A percentile compares a stretch with the other conserved stretches of the same genome.
Conservation (phyloP, 2,797 vertebrate species). For the Kryptopterus vitreolus region DNA sequence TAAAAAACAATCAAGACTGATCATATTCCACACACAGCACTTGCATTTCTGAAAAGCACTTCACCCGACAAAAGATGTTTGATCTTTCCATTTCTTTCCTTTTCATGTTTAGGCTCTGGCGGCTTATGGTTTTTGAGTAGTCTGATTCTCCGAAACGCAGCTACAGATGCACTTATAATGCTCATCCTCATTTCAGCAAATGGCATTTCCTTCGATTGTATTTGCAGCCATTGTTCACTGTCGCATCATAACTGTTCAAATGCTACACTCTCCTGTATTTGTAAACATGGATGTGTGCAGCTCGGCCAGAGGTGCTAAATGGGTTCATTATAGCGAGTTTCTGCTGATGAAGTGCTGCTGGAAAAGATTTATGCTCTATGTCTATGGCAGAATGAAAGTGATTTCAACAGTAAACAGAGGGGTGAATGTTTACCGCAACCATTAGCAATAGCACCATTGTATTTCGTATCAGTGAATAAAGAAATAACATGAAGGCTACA, state of each 20-base stretch:
- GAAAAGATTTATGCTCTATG: neutral
- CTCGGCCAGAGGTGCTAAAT: neutral
- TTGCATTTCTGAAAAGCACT: neutral
- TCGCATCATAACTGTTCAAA: neutral
- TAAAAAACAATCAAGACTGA: neutral
- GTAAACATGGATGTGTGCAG: neutral
- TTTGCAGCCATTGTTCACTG: neutral
- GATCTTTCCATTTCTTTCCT: neutral
- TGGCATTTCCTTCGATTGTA: neutral
- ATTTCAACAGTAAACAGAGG: neutral
- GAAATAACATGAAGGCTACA: neutral
- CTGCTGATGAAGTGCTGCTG: too few relatives aligned
- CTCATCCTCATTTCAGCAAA: neutral
- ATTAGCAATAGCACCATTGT: neutral
- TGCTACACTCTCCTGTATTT: neutral
- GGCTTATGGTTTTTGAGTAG: neutral
- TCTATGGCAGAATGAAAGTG: neutral
- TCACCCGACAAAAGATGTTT: neutral
- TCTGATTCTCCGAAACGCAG: neutral
- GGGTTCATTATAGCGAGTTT: neutral
- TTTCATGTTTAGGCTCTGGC: neutral
- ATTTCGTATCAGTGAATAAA: neutral
- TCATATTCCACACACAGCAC: too few relatives aligned
- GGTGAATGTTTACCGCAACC: neutral
- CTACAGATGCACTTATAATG: neutral